A percentile compares a stretch with the other conserved stretches of the same genome.
Evolutionary conservation across 2,888 invertebrate genomes (phyloP).

Genomic region (Ectemnius lituratus): DNA sequence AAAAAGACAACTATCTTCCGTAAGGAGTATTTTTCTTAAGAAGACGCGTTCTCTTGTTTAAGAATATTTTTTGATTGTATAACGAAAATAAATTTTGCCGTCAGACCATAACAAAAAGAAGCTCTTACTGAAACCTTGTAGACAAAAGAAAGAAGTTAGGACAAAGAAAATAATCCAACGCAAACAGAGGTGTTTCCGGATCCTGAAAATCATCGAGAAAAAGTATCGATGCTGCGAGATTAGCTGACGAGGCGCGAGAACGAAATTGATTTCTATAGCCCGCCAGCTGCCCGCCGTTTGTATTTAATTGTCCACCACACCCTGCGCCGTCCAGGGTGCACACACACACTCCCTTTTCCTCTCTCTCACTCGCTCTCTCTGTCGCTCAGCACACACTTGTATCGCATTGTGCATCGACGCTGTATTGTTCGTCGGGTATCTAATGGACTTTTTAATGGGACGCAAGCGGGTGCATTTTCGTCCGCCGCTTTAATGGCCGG

Average conservation of each 20-base stretch:
- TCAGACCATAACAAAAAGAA: too few species aligned
- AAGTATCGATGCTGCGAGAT: slow-evolving; percentile 26
- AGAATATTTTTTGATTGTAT: too few species aligned
- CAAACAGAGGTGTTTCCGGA: too few species aligned
- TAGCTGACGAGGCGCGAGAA: slow-evolving; percentile 22
- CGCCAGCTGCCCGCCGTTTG: slow-evolving; percentile 10
- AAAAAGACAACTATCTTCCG: too few species aligned
- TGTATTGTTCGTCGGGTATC: background rate
- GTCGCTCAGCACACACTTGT: background rate
- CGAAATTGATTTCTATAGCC: slow-evolving; percentile 28
- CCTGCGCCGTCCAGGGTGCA: background rate
- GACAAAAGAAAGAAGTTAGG: too few species aligned
- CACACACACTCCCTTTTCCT: background rate
- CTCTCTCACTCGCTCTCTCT: background rate
- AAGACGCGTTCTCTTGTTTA: too few species aligned
- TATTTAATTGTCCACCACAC: slow-evolving; percentile 21
- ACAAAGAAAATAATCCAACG: too few species aligned
- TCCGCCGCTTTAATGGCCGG: slow-evolving; percentile 16
- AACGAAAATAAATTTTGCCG: too few species aligned
- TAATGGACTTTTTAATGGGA: slow-evolving; percentile 8
- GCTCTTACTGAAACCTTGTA: too few species aligned
- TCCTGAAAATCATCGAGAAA: too few species aligned
- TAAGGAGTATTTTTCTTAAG: too few species aligned
- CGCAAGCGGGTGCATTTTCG: too few species aligned
- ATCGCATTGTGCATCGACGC: background rate